phyloP scores from a whole-genome alignment of 2,797 vertebrate genomes.

The Lateolabrax maculatus region DNA sequence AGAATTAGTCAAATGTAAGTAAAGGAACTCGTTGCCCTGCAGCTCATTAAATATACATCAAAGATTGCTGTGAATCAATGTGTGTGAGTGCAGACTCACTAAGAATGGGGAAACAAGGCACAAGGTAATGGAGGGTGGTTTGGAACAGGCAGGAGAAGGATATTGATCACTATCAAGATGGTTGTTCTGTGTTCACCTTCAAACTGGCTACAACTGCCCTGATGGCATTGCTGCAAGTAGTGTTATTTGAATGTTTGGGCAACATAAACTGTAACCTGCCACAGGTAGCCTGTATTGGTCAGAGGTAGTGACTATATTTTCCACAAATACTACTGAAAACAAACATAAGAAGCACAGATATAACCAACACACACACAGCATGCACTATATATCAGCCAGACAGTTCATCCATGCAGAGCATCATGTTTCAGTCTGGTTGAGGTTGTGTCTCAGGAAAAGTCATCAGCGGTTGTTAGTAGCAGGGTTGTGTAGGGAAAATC shows the following conservation, averaged over 20 bases:
- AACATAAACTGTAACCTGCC: not conserved
- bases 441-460: slow-evolving; percentile 77
- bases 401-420: slow-evolving; percentile 48
- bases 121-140: slow-evolving; percentile 49
- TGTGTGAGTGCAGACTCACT: slow-evolving; percentile 54
- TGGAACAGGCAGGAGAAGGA: slow-evolving; percentile 3
- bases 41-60: slow-evolving; percentile 84
- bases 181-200: slow-evolving; percentile 17
- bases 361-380: slow-evolving; percentile 12
- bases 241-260: not conserved
- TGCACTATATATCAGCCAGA: slow-evolving; percentile 49
- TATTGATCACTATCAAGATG: slow-evolving; percentile 15
- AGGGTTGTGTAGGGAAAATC: slow-evolving; percentile 41
- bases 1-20: slow-evolving; percentile 57
- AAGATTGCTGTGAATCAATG: slow-evolving; percentile 64
- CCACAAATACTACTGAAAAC: slow-evolving; percentile 30
- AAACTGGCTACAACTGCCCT: not conserved
- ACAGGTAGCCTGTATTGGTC: not conserved
- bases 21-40: slow-evolving; percentile 54
- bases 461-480: slow-evolving; percentile 62
- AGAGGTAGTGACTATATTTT: slow-evolving; percentile 15
- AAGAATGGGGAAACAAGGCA: slow-evolving; percentile 22
- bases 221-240: not conserved
- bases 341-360: slow-evolving; percentile 16
- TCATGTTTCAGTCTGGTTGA: slow-evolving; percentile 70